Evolutionary conservation across 2,113 vertebrate species (phyloP), one percentile per base, ranked within the genome.

Genomic region (Alosa alosa): DNA sequence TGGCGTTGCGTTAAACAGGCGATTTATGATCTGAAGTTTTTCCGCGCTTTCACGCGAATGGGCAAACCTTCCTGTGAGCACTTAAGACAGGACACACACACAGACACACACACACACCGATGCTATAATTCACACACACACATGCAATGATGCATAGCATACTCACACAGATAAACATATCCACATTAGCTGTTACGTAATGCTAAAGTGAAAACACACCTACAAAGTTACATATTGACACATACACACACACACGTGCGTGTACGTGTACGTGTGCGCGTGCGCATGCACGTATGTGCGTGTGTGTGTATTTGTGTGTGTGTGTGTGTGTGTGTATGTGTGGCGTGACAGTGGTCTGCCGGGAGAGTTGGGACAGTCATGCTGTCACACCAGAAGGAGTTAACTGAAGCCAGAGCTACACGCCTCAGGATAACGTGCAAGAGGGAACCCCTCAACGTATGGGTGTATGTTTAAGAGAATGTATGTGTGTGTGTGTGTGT

Each of bases 1-100:
- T 94, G 92, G 95, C 94, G 92, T 91, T 92, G 92, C 88, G 92
- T 89, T 95, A 41, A 89, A 86, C 93, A 94, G 93, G 92, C 83
- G 92, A 94, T 94, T 96, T 95, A 96, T 94, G 93, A 94, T 91
- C 93, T 90, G 93, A 92, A 94, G 94, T 92, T 93, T 94, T 94
- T 95, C 89, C 91, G 92, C 93, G 94, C 94, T 94, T 55, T n/a
- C n/a, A n/a, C n/a, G n/a, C n/a, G 93, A 91, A 94, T 93, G 91
- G 93, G 93, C 52, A 17, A 55, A 18, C 11, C 17, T 55, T 15
- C 15, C 13, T 55, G 52, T 55, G 52, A 55, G 52, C 15, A 55
- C 52, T 55, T 55, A 18, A 18, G 15, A 18, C 7, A 49, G 47
- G 11, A 49, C 47, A 13, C 47, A 49, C 47, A 49, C 47, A 49